Evolutionary conservation across 2,888 invertebrate genomes (phyloP).

Genomic region (Dorcus hopei): DNA sequence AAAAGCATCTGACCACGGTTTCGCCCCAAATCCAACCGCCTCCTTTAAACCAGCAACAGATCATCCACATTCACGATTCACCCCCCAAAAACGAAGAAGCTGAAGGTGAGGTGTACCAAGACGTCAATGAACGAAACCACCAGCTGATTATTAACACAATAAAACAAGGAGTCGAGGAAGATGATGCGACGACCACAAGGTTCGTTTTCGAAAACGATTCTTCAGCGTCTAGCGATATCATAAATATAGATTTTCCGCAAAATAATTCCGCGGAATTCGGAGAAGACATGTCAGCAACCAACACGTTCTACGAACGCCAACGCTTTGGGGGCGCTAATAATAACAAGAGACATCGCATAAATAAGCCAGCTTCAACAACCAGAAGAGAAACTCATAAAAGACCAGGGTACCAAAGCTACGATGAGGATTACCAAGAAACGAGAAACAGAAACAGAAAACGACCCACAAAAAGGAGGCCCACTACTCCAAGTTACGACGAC

Average conservation of each 20-base stretch:
- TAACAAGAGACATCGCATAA: neutral
- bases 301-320: neutral
- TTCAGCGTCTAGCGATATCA: neutral
- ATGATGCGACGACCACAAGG: no score
- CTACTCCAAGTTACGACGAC: constrained; percentile 19
- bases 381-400: neutral
- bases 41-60: constrained; percentile 25
- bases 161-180: neutral
- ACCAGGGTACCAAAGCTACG: constrained; percentile 3
- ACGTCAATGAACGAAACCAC: constrained; percentile 1
- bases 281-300: neutral
- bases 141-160: neutral
- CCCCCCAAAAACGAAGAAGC: neutral
- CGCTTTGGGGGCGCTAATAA: neutral
- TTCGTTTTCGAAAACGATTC: neutral
- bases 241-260: neutral
- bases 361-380: neutral
- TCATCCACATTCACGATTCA: constrained; percentile 24
- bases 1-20: constrained; percentile 10
- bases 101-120: constrained; percentile 8
- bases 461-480: constrained; percentile 11
- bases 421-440: constrained; percentile 13
- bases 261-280: neutral
- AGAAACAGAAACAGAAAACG: constrained; percentile 4
- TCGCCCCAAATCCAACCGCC: constrained; percentile 15